These are phyloP conservation scores for Pomacea canaliculata DNA, from an alignment of 2,888 invertebrate species.

Conservation along the genomic window DNA sequence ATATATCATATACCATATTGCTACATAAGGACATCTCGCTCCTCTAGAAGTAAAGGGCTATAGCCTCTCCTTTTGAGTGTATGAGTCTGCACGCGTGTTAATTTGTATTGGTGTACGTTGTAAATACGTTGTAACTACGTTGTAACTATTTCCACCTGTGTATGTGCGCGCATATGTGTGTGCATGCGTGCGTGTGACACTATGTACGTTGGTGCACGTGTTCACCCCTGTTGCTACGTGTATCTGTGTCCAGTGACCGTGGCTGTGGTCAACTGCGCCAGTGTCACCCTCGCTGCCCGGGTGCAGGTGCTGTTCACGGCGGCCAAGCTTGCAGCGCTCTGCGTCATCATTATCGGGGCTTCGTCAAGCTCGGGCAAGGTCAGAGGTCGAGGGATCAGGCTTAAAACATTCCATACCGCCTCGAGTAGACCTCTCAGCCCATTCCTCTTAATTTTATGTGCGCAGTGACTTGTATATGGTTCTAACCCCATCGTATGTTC, in stretches of 20 bases:
- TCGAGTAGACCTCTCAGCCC: too few species aligned
- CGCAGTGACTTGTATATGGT: too few species aligned
- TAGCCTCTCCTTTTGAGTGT: too few species aligned
- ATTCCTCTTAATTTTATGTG: too few species aligned
- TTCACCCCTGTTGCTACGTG: not conserved
- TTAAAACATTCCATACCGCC: too few species aligned
- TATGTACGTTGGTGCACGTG: not conserved
- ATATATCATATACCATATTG: too few species aligned
- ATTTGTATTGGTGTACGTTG: not conserved
- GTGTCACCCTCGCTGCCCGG: slow-evolving; percentile 92
- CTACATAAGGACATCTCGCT: too few species aligned
- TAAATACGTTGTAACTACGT: not conserved
- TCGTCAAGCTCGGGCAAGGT: slow-evolving; percentile 72
- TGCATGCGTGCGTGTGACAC: not conserved
- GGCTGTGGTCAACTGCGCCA: slow-evolving; percentile 89
- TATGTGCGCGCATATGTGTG: not conserved
- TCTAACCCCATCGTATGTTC: too few species aligned
- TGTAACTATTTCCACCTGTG: not conserved
- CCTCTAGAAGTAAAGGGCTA: too few species aligned
- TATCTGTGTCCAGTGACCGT: slow-evolving; percentile 19
- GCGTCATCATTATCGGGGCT: slow-evolving; percentile 91
- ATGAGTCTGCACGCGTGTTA: not conserved
- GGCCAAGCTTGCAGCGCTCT: slow-evolving; percentile 90
- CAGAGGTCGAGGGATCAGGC: too few species aligned
- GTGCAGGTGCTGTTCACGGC: slow-evolving; percentile 95